Base-by-base conservation (phyloP, 92 coral and sea anemone genomes). In the Desmophyllum pertusum region DNA sequence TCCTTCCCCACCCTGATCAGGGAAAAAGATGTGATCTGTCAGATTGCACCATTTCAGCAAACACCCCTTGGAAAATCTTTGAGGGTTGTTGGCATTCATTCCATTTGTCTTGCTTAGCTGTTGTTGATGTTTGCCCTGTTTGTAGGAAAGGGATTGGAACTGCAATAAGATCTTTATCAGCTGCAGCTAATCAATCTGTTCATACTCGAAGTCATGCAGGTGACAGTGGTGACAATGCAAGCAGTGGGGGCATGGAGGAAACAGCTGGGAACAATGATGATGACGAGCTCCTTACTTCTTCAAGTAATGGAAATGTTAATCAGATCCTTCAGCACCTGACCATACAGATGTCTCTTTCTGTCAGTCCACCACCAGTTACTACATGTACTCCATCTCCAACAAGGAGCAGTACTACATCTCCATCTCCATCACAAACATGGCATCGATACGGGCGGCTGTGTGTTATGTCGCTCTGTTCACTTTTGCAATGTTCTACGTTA, bases 61-160 rank as follows among this genome's bases (percentile, higher is more conserved):
- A 78, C 4, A 33, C 41, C n/a, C 79, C 87, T 4, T 83, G 84
- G 84, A 55, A 76, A 42, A 65, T 83, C 2, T 77, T 83, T 43
- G 86, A 89, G 50, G 85, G 86, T 17, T 89, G 92, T 41, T 78
- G 70, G 86, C 92, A 88, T 46, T 83, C 88, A 0, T 83, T 88
- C 14, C 91, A 83, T 70, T 33, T 52, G 13, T 29, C 35, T 4
- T 81, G 87, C 31, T 61, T 86, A 23, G 31, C 39, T 36, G 62
- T 62, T 11, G 14, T 14, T 0, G 30, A 37, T 43, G 51, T 40
- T 51, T 87, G 90, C 38, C 53, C 61, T 25, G 71, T 87, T 77
- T 87, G 90, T 69, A 45, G 78, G 73, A 41, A 71, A 10, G 81
- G 84, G 5, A 64, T 87, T 29, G 73, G 61, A 53, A 5, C 23